A percentile compares a stretch with the other conserved stretches of the same genome.
Conservation (phyloP, 2,113 vertebrate species). For the Hoplias malabaricus region DNA sequence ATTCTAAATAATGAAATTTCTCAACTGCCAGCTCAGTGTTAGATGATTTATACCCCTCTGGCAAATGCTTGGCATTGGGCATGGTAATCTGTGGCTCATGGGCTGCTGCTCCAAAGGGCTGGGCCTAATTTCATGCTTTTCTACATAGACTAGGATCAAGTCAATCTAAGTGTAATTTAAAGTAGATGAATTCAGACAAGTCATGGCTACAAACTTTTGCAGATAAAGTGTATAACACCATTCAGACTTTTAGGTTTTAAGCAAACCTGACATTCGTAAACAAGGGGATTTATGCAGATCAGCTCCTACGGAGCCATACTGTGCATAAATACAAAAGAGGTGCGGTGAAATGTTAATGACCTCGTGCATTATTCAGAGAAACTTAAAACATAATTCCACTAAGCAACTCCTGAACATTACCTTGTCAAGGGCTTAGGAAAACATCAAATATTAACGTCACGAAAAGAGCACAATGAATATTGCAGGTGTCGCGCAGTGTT, state of each 20-base stretch:
- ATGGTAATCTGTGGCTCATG: too few species aligned
- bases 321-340: neutral
- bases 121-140: too few species aligned
- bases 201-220: too few species aligned
- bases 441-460: conserved; percentile 34
- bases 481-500: conserved; percentile 3
- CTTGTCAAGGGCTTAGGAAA: conserved; percentile 21
- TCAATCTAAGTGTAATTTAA: too few species aligned
- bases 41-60: too few species aligned
- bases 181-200: too few species aligned
- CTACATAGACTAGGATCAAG: too few species aligned
- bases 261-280: conserved; percentile 2
- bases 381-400: conserved; percentile 31
- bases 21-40: too few species aligned
- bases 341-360: conserved; percentile 5
- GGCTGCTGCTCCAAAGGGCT: too few species aligned
- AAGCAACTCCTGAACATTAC: conserved; percentile 20
- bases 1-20: too few species aligned
- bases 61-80: too few species aligned
- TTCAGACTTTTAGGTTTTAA: neutral
- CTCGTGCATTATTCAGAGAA: conserved; percentile 33
- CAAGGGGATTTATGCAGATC: neutral
- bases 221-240: too few species aligned
- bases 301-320: neutral
- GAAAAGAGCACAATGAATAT: conserved; percentile 38